Conservation (phyloP, 2,113 vertebrate species). For the Myotis brandtii region DNA sequence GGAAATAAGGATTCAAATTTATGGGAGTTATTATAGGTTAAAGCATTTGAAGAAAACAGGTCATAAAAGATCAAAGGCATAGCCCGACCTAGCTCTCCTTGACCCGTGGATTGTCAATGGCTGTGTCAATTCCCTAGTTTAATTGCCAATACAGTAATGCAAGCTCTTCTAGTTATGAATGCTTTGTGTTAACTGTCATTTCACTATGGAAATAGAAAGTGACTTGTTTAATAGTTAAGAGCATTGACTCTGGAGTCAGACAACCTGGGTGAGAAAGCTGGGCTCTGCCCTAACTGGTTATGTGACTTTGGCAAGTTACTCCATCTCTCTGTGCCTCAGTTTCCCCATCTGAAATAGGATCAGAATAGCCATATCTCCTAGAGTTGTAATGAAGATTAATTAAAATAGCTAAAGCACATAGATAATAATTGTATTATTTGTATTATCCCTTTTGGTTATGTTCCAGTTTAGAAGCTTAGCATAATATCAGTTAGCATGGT, state of each 20-base stretch:
- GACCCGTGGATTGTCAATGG: neutral
- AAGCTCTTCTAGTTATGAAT: neutral
- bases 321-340: neutral
- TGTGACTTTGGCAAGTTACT: neutral
- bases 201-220: neutral
- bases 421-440: neutral
- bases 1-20: neutral
- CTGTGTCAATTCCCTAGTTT: neutral
- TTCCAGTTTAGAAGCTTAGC: neutral
- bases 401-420: neutral
- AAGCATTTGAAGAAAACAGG: neutral
- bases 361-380: neutral
- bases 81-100: neutral
- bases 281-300: neutral
- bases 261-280: neutral
- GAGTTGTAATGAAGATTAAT: neutral
- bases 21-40: neutral
- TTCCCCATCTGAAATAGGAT: neutral
- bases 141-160: neutral
- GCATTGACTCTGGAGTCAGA: neutral
- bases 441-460: neutral
- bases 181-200: slow-evolving; percentile 25
- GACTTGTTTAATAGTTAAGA: neutral
- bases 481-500: neutral
- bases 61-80: neutral